Evolutionary conservation across 1,140 invertebrate species (phyloP), one percentile per base, ranked within the genome.

Genomic region (Drosophila bipectinata): DNA sequence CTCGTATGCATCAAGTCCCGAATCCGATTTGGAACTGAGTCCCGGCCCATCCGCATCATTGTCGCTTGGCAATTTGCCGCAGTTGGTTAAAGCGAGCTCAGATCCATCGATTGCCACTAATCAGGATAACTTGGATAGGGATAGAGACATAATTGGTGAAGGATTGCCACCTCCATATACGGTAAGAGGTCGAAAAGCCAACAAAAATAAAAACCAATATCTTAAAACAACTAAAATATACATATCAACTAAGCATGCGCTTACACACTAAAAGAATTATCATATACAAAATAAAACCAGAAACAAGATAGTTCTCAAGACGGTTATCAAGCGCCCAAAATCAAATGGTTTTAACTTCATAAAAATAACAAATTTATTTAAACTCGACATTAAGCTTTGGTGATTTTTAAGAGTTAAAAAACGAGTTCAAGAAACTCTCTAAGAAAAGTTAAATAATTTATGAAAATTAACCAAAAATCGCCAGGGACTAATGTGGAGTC

Each of bases 1-100:
- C 72, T 98, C 98, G 90, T 99, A 98, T 93, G 98, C 97, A 72
- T 98, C 97, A 83, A 98, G 97, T 90, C 97, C 97, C 75, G 98
- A 99, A 93, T 98, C 96, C 91, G 98, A 99, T 92, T 94, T 97
- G 91, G 97, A 98, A 93, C 94, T 97, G 80, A 96, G 96, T 90
- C 95, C 96, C 66, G 95, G 94, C 81, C 95, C 95, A 62, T 94
- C 94, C 77, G 90, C 93, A 90, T 93, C 72, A 92, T 94, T 85
- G 90, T 93, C 88, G 90, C 92, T 93, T 79, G 93, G 93, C 76
- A 92, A 92, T 80, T 92, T 93, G 91, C 95, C 94, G 61, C 93
- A 94, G 88, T 93, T 95, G 82, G 94, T 96, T 75, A 97, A 97
- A 90, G 97, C 97, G 75, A 97, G 96, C 77, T 97, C 96, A 47